Evolutionary conservation across 2,797 vertebrate species (phyloP).

Genomic region (Philypnodon macrostomus): DNA sequence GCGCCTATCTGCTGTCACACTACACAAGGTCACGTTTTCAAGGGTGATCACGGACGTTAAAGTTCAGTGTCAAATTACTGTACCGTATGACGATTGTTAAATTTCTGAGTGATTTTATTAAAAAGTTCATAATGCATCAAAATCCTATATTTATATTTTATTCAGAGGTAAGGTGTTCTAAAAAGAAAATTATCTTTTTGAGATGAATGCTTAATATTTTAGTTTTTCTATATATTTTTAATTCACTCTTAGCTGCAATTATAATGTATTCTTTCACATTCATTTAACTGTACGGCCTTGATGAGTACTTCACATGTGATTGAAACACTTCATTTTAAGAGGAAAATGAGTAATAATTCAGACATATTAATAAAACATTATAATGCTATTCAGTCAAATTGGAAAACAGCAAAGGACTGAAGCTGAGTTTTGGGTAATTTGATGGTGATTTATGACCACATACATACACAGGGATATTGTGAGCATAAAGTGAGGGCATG

Average conservation of each 20-base stretch:
- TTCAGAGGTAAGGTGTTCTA: constrained; percentile 47
- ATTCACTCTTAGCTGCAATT: constrained; percentile 80
- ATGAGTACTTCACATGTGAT: constrained; percentile 83
- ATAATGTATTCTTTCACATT: constrained; percentile 82
- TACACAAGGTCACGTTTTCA: constrained; percentile 72
- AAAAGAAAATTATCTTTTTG: constrained; percentile 74
- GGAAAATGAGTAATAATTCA: constrained; percentile 86
- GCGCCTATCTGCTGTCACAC: constrained; percentile 69
- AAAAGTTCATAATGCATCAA: constrained; percentile 26
- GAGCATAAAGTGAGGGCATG: constrained; percentile 8
- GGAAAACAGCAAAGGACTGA: constrained; percentile 65
- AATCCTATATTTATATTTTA: constrained; percentile 54
- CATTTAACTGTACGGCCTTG: constrained; percentile 72
- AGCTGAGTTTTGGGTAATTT: constrained; percentile 56
- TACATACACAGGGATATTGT: constrained; percentile 8
- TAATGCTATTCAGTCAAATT: constrained; percentile 78
- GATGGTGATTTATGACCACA: constrained; percentile 28
- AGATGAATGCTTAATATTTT: constrained; percentile 84
- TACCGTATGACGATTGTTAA: no score
- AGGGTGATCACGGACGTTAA: constrained; percentile 71
- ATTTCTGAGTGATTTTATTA: constrained; percentile 21
- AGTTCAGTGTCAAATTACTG: constrained; percentile 56
- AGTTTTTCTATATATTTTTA: constrained; percentile 81
- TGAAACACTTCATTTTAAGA: constrained; percentile 82
- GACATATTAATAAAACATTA: constrained; percentile 83